Evolutionary conservation across 2,113 vertebrate genomes (phyloP).

Genomic region (Bostrychus sinensis): DNA sequence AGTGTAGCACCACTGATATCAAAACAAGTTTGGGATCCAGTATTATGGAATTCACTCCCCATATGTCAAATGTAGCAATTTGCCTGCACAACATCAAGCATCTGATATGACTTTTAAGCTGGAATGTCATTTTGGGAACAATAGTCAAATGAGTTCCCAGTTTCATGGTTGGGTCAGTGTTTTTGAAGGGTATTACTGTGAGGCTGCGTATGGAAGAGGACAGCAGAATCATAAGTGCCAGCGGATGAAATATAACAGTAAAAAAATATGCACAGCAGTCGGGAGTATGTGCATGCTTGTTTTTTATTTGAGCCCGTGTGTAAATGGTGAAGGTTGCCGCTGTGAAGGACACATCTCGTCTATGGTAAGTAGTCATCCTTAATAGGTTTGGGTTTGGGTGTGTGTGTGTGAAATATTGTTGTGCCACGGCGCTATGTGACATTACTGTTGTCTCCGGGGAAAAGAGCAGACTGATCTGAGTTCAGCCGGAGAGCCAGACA

Average conservation of each 20-base stretch:
- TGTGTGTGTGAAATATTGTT: constrained; percentile 95
- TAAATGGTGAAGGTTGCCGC: constrained; percentile 79
- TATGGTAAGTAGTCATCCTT: constrained; percentile 94
- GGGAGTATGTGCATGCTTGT: not conserved
- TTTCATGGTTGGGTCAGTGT: constrained; percentile 1
- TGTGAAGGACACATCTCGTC: constrained; percentile 94
- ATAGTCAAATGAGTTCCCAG: constrained; percentile 2
- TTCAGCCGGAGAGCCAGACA: constrained; percentile 73
- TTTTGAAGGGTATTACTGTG: constrained; percentile 56
- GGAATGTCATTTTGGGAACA: constrained; percentile 6
- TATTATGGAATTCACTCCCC: not conserved
- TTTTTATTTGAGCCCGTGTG: constrained; percentile 37
- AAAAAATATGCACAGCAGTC: constrained; percentile 50
- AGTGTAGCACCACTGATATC: not conserved
- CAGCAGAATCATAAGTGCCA: constrained; percentile 31
- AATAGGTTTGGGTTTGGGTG: constrained; percentile 92
- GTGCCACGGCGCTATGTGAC: constrained; percentile 88
- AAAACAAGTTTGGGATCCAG: not conserved
- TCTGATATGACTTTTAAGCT: constrained; percentile 11
- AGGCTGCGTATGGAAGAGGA: constrained; percentile 38
- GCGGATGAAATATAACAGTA: constrained; percentile 62
- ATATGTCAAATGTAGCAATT: constrained; percentile 9
- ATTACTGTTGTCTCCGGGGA: constrained; percentile 93
- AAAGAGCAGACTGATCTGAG: constrained; percentile 85
- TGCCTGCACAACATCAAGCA: not conserved